Evolutionary conservation across 1,140 invertebrate species (phyloP).

Genomic region (Drosophila novamexicana): DNA sequence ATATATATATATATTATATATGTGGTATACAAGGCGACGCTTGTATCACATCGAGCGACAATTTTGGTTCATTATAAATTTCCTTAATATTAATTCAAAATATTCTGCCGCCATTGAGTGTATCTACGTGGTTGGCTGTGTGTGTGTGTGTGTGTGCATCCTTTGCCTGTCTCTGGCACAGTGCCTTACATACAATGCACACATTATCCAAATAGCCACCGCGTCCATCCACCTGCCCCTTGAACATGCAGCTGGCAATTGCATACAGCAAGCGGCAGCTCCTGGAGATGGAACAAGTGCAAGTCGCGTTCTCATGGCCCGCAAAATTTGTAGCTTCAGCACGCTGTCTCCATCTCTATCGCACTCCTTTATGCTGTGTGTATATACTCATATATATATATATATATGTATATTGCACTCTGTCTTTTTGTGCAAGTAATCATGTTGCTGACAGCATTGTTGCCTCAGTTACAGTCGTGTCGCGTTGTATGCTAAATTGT

Average conservation of each 20-base stretch:
- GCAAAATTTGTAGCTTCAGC: slow-evolving; percentile 16
- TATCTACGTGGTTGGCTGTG: neutral
- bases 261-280: slow-evolving; percentile 58
- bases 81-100: slow-evolving; percentile 82
- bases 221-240: neutral
- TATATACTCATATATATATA: slow-evolving; percentile 8
- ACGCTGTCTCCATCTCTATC: slow-evolving; percentile 20
- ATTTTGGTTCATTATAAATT: slow-evolving; percentile 82
- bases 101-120: slow-evolving; percentile 49
- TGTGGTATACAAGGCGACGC: slow-evolving; percentile 36
- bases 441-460: slow-evolving; percentile 80
- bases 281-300: slow-evolving; percentile 32
- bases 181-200: slow-evolving; percentile 77
- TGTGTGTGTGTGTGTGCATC: slow-evolving; percentile 14
- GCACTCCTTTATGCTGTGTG: neutral
- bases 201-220: slow-evolving; percentile 37
- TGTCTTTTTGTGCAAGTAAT: slow-evolving; percentile 66
- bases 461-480: slow-evolving; percentile 52
- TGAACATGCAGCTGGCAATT: slow-evolving; percentile 42
- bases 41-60: slow-evolving; percentile 71
- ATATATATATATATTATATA: neutral
- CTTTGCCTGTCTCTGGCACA: slow-evolving; percentile 65
- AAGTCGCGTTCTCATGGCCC: slow-evolving; percentile 30
- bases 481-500: slow-evolving; percentile 76
- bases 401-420: slow-evolving; percentile 11